Percentiles rank a stretch among this genome's conserved stretches.
Conservation (phyloP, 2,888 invertebrate species). For the Autographa gamma region DNA sequence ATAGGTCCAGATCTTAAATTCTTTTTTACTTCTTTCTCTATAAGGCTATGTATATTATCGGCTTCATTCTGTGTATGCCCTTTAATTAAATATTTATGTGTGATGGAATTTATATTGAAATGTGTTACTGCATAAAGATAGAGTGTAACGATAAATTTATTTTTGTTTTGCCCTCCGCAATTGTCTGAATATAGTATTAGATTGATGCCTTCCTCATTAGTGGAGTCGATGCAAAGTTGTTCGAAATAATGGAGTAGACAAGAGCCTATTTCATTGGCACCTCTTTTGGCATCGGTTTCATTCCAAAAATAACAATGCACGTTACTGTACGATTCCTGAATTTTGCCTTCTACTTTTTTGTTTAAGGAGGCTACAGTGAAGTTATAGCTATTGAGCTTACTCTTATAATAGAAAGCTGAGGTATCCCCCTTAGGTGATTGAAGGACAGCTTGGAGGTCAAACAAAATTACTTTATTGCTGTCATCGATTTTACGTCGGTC, state of each 20-base stretch:
- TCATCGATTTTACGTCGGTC: no score
- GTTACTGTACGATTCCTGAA: background rate
- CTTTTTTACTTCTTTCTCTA: constrained; percentile 46
- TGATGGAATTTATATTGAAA: constrained; percentile 18
- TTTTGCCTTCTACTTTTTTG: no score
- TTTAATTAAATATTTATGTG: constrained; percentile 45
- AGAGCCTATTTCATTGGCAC: constrained; percentile 51
- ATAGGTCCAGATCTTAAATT: constrained; percentile 40
- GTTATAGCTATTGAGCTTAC: no score
- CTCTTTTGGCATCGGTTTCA: constrained; percentile 52
- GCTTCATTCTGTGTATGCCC: constrained; percentile 46
- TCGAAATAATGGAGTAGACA: constrained; percentile 35
- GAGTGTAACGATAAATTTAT: constrained; percentile 43
- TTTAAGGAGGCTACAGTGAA: no score
- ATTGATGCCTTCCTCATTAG: constrained; percentile 28
- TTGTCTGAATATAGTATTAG: constrained; percentile 41
- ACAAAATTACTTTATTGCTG: no score
- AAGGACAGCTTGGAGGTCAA: no score
- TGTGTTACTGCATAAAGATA: constrained; percentile 38
- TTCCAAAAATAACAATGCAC: constrained; percentile 45
- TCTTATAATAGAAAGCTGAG: no score
- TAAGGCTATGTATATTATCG: constrained; percentile 37
- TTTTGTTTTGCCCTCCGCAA: constrained; percentile 47
- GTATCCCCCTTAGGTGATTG: no score
- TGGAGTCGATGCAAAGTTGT: constrained; percentile 9